Evolutionary conservation across 2,888 invertebrate species (phyloP), one percentile per base, ranked within the genome.

Genomic region (Meganola albula): DNA sequence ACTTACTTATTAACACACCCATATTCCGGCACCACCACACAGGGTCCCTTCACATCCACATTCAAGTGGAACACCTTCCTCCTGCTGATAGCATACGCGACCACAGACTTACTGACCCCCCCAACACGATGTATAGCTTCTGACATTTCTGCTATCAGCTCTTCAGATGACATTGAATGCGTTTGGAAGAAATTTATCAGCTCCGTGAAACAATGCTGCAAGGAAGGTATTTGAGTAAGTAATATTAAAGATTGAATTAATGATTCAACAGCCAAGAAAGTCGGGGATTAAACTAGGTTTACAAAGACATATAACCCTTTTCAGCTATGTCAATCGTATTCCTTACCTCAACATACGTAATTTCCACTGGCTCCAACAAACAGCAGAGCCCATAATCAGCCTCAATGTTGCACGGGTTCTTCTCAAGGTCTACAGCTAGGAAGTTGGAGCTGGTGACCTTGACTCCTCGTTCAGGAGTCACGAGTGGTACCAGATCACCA

Each of bases 21-120:
- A 49, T 89, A 87, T 60, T 94, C 93, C 0, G 94, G 93, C 34
- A 95, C 74, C 3, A 94, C 89, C 6, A 94, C 61, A 54, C 93
- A 92, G 0, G 94, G 94, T 4, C 92, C 90, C 63, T 91, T 92
- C 28, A 94, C 74, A 51, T 94, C 92, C 37, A 94, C 83, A 52
- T 90, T 91, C n/a, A 94, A 67, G 46, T 90, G 89, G 53, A 92
- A 85, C 44, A 90, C 87, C 73, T 89, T 88, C 44, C 87, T 84
- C 2, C 82, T 45, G 35, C 76, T 49, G 84, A 84, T 32, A 78
- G 75, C 88, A 40, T 88, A 87, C 27, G 87, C 80, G 1, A 89
- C 65, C 30, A 89, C 72, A 1, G 76, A 72, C 51, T 54, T 61
- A 48, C 88, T 78, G 43, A 83, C 58, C 0, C 52, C 62, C 0